These are phyloP conservation scores for Fopius arisanus DNA, from an alignment of 1,140 invertebrate genomes.

Conservation along the genomic window DNA sequence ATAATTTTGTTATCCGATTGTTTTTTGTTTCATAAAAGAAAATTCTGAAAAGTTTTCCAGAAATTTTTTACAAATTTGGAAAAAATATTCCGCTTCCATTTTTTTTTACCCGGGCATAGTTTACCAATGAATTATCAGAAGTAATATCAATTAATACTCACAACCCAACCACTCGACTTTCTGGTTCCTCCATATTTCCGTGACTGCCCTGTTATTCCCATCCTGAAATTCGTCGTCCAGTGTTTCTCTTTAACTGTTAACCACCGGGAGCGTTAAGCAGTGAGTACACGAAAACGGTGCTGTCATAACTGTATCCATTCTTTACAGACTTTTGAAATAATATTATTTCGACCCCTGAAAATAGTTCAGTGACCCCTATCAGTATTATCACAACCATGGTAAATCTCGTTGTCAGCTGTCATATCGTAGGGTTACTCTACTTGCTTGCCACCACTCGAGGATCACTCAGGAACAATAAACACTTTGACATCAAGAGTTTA, in stretches of 20 bases:
- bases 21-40: too few species aligned
- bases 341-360: neutral
- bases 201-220: constrained; percentile 18
- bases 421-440: neutral
- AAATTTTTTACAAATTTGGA: too few species aligned
- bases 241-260: constrained; percentile 22
- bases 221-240: constrained; percentile 12
- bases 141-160: neutral
- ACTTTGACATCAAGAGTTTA: constrained; percentile 28
- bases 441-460: neutral
- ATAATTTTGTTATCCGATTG: too few species aligned
- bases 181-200: neutral
- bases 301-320: constrained; percentile 32
- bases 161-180: constrained; percentile 8
- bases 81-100: too few species aligned
- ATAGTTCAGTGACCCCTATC: neutral
- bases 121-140: neutral
- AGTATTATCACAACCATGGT: neutral
- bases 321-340: neutral
- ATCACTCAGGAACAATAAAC: neutral
- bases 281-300: constrained; percentile 40
- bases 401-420: neutral
- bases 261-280: constrained; percentile 36
- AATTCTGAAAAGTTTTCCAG: too few species aligned
- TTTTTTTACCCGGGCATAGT: too few species aligned